phyloP scores from a whole-genome alignment of 2,888 invertebrate genomes.

The Morpho deidamia region DNA sequence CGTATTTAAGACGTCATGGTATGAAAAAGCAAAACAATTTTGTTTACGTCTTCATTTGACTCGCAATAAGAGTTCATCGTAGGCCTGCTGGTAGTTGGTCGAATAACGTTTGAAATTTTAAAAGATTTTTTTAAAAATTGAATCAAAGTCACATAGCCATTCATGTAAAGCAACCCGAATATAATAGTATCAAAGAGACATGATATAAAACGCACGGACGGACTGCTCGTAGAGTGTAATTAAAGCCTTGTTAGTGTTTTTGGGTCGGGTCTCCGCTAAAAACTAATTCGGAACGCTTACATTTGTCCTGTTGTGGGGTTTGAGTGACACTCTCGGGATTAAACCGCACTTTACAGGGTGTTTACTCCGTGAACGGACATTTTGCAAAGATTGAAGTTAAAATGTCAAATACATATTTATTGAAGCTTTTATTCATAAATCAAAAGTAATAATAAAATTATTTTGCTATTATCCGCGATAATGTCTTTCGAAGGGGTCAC shows the following conservation, averaged over 20 bases:
- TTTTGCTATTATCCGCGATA: background rate
- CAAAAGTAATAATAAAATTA: background rate
- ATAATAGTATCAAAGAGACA: background rate
- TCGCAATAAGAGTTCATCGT: too few relatives aligned
- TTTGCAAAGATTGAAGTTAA: background rate
- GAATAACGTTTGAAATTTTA: too few relatives aligned
- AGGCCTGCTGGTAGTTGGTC: too few relatives aligned
- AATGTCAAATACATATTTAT: background rate
- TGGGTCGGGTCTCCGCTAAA: constrained; percentile 42
- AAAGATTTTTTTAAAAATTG: too few relatives aligned
- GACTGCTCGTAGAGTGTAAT: constrained; percentile 36
- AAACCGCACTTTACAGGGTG: constrained; percentile 40
- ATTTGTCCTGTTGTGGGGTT: constrained; percentile 16
- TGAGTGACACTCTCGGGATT: constrained; percentile 33
- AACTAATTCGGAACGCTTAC: constrained; percentile 53
- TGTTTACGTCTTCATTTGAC: too few relatives aligned
- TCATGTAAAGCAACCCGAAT: background rate
- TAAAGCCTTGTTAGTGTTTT: constrained; percentile 39
- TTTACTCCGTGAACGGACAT: constrained; percentile 25
- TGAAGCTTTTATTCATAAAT: too few relatives aligned
- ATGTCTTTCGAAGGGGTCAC: background rate
- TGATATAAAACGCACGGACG: background rate
- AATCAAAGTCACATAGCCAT: background rate
- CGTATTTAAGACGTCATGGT: too few relatives aligned
- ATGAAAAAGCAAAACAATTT: too few relatives aligned